Base-by-base conservation (phyloP, 1,140 invertebrate species). In the Halictus rubicundus region DNA sequence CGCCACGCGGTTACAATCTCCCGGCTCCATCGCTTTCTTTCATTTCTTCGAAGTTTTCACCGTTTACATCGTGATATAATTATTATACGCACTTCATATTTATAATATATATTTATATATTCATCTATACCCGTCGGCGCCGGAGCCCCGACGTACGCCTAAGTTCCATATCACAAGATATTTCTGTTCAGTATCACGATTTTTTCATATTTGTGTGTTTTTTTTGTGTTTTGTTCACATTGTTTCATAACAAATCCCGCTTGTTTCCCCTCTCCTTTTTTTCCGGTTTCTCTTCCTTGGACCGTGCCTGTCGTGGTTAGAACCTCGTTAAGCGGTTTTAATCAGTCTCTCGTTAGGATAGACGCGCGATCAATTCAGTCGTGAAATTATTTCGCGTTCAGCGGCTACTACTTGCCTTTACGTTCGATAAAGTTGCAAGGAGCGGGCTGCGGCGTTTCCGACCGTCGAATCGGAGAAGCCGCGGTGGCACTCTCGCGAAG, bases 91-190 rank as follows among this genome's bases (percentile, higher is more conserved):
- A 72, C n/a, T 78, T 78, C 52, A 71, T 71, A 70, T 74, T 78
- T 70, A 74, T 75, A 81, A 74, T 75, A 81, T 73, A 66, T 73
- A 74, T 71, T 49, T 72, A 60, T 72, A 59, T 81, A 65, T 81
- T 75, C 74, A 73, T 88, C 68, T 78, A 80, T 78, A 37, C 78
- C 83, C 81, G 71, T 81, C 74, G 83, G 81, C 32, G 72, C 77
- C 84, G 86, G 84, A 88, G 14, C 82, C 72, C 82, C 84, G 82
- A 75, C 80, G 81, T 87, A 89, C 82, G 78, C 42, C 84, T 89
- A 89, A 89, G 78, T 87, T 88, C 89, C 89, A 89, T 91, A 90
- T 91, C 89, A 90, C 90, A 90, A 89, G 85, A 89, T 87, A 89
- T 88, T 46, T 82, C 86, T 87, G 85, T 90, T 88, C 80, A 81